Base-by-base conservation (phyloP, 2,888 invertebrate species). In the Himalopsyche kuldschensis region DNA sequence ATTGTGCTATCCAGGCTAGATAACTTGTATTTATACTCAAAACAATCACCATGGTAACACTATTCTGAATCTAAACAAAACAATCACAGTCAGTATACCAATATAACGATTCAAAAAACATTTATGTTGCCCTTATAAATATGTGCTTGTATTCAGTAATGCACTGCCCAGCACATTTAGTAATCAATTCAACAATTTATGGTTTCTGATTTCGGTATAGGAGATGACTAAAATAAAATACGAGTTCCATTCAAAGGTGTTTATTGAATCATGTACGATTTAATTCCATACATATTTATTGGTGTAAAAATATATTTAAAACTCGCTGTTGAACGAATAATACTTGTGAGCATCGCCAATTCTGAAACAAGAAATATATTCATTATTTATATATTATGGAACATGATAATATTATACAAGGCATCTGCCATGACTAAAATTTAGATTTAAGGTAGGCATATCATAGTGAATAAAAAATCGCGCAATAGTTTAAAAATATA, bases 271-370 rank as follows among this genome's bases (percentile, higher is more conserved):
- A 24, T 69, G 10, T 69, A 30, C 27, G 15, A 27, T 69, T 69
- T 30, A 69, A 30, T 69, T 69, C 4, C 27, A 69, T 27, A 69
- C 4, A 30, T 30, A 27, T 69, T 27, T 8, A 69, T 27, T 11
- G 10, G 55, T 20, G 15, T 24, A 55, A 55, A 55, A 20, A 55
- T 11, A 15, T 55, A 20, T 80, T 84, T 77, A 85, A 47, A 83
- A 85, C 47, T 85, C 80, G 10, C 81, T 76, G 75, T 85, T 79
- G 48, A 85, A 85, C 32, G 81, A 32, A 75, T 79, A 83, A 76
- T 83, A 75, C 30, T 85, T 85, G 78, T 83, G 83, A 10, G 78
- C 82, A 27, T 83, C 77, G 1, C 85, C 85, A 47, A 85, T 41
- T 55, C 85, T 85, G 78, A 79, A 85, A 85, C 46, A 81, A 27